Conservation (phyloP, 1,140 invertebrate species). For the Tetramorium simillimum region DNA sequence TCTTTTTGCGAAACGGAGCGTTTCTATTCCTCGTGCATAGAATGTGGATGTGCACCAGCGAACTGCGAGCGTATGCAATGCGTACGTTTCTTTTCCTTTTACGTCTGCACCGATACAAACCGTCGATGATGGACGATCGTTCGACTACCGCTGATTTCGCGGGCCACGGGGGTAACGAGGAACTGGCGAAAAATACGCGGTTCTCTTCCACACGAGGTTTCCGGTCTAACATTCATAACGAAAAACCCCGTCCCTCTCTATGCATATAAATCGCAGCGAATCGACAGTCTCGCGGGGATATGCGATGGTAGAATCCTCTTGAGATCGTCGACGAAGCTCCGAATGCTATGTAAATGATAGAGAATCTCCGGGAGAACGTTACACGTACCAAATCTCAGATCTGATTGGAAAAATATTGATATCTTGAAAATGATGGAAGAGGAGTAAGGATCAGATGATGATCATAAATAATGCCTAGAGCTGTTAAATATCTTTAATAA, state of each 20-base stretch:
- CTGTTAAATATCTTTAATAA: neutral
- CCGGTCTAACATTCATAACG: conserved; percentile 25
- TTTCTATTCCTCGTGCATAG: conserved; percentile 39
- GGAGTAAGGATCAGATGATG: neutral
- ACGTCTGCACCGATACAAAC: conserved; percentile 32
- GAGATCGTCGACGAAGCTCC: conserved; percentile 5
- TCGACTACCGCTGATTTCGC: conserved; percentile 36
- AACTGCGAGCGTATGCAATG: neutral
- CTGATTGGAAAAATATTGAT: neutral
- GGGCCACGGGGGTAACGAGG: conserved; percentile 25
- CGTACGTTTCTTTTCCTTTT: conserved; percentile 20
- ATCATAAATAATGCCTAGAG: neutral
- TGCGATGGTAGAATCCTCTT: neutral
- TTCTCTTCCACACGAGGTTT: neutral
- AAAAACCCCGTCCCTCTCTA: conserved; percentile 8
- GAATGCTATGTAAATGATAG: conserved; percentile 1
- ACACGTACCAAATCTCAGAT: neutral
- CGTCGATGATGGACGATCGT: conserved; percentile 51
- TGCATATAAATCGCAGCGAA: conserved; percentile 40
- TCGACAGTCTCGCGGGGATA: conserved; percentile 11
- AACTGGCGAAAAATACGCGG: conserved; percentile 5
- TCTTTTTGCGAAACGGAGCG: conserved; percentile 27
- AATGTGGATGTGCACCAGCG: conserved; percentile 6
- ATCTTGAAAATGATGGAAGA: neutral
- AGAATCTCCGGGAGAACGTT: neutral